A percentile compares a stretch with the other conserved stretches of the same genome.
Conservation (phyloP, 2,797 vertebrate genomes). For the Ctenosaura bakeri region DNA sequence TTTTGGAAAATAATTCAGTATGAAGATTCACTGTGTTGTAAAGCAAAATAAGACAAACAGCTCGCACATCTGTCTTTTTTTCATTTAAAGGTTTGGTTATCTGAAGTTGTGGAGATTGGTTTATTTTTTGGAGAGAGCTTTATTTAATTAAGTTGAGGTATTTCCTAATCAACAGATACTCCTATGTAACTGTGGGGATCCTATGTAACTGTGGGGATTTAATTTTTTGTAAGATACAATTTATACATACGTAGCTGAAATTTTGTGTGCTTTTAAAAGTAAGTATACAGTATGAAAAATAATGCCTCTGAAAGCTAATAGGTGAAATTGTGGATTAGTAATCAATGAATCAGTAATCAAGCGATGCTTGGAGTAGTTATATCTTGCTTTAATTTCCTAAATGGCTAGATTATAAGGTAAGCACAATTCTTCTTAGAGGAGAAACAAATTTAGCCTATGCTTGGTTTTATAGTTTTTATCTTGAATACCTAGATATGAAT, state of each 20-base stretch:
- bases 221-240: constrained; percentile 54
- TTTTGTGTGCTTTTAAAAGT: constrained; percentile 37
- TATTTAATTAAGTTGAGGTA: constrained; percentile 42
- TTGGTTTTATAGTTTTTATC: constrained; percentile 65
- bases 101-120: constrained; percentile 55
- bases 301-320: constrained; percentile 32
- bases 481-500: constrained; percentile 66
- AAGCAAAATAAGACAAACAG: constrained; percentile 55
- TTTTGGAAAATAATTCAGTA: constrained; percentile 63
- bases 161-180: constrained; percentile 24
- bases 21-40: constrained; percentile 53
- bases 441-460: constrained; percentile 67
- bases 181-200: constrained; percentile 20
- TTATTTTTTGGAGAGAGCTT: constrained; percentile 55
- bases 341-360: constrained; percentile 24
- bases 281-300: constrained; percentile 38
- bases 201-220: constrained; percentile 29
- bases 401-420: constrained; percentile 60
- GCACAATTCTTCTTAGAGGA: constrained; percentile 48
- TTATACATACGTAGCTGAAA: constrained; percentile 46
- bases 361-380: constrained; percentile 51
- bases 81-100: constrained; percentile 38
- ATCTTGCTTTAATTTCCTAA: constrained; percentile 35
- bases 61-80: constrained; percentile 51
- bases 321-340: constrained; percentile 36